Evolutionary conservation across 2,888 invertebrate species (phyloP), one percentile per base, ranked within the genome.

Genomic region (Noctua comes): DNA sequence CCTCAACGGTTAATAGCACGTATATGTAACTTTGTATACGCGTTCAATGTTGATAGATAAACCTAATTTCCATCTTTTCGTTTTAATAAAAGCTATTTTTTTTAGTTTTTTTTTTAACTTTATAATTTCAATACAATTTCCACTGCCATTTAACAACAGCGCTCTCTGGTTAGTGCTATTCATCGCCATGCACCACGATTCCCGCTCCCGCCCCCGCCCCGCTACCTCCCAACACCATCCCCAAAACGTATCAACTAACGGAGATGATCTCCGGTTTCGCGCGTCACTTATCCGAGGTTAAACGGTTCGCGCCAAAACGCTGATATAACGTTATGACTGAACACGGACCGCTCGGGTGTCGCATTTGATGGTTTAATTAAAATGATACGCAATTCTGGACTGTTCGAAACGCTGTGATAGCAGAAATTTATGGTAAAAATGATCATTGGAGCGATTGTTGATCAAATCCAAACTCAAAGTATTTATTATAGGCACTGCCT

Each of bases 251-350:
- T 72, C 66, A 72, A 74, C 68, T 48, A 82, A 80, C 82, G 86
- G 83, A 77, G 80, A 81, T 85, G 84, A 85, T 82, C 81, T 78
- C 81, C 77, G 82, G 86, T 78, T 68, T 75, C n/a, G 65, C 73
- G 77, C 83, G 69, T 84, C 83, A 77, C 79, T 73, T 70, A 78
- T 79, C 77, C 65, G 76, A 80, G 84, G 86, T 88, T 88, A 88
- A 88, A 88, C 85, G 89, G 70, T 80, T 72, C 70, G 83, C 82
- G 69, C 76, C 74, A 59, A 82, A 73, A 75, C 70, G 48, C 36
- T 54, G 86, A 86, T 86, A 84, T 76, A 78, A 69, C 65, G 43
- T 69, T 74, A 80, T 62, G 79, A 83, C 57, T 85, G 84, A 72
- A 40, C 82, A 75, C 75, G 27, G 46, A 46, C 65, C 70, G 82